Base-by-base conservation (phyloP, 2,113 vertebrate species). In the Semicossyphus pulcher region DNA sequence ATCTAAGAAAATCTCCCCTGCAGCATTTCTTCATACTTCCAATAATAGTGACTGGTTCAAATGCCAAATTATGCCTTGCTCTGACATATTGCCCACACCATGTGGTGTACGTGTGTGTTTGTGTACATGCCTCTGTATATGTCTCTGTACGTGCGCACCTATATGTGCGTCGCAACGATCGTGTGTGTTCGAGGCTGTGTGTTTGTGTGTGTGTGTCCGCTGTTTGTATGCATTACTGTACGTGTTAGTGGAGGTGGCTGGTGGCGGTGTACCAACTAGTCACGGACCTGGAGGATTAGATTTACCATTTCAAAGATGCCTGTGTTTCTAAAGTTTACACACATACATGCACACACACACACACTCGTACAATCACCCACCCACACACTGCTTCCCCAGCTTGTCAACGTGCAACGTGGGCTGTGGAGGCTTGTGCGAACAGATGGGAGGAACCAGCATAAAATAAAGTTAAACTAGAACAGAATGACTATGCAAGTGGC, bases 401-500 rank as follows among this genome's bases (percentile, higher is more conserved):
- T 93, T 94, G 92, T 91, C 80, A 78, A 91, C 88, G 90, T 92
- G 91, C 88, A 88, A 92, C 79, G 93, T 94, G 94, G 94, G 93
- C 89, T 90, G 93, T 60, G 71, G 89, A 92, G 90, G 85, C 90
- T 92, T 88, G 89, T 89, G 88, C 75, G 91, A 94, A 94, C 93
- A 94, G 93, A 95, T 94, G 93, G 93, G 93, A 93, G 90, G 93
- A 94, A 92, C 91, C 92, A 84, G 87, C 87, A 86, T 89, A 93
- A 94, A 94, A 94, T 93, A 94, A 94, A 95, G 94, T 94, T 94
- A 94, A 94, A 94, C 91, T 94, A 95, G 96, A 96, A 95, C 95
- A 95, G 95, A 97, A 96, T 95, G 94, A 95, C 94, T 95, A 90
- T 92, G 91, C 88, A 89, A 93, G 91, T 94, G 92, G 94, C 90